These are phyloP conservation scores for Gorsachius goisagi DNA, from an alignment of 2,113 vertebrate species.

Conservation along the genomic window DNA sequence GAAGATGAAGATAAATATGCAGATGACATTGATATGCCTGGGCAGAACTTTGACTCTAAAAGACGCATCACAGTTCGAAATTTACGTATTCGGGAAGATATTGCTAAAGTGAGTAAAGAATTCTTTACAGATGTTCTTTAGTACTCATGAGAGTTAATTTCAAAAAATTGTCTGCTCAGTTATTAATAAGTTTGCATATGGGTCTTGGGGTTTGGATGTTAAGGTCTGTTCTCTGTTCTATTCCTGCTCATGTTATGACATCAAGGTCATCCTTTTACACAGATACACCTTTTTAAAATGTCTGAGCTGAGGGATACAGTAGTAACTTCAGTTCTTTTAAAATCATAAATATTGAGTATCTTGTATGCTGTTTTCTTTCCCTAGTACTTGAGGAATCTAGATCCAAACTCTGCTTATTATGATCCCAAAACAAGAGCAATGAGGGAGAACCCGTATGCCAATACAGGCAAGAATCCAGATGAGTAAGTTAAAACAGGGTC, in stretches of 20 bases:
- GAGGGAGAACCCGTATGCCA: conserved; percentile 96
- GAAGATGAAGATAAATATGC: conserved; percentile 99
- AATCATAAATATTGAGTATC: not conserved
- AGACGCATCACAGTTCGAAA: conserved; percentile 96
- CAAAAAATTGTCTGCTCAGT: accelerated
- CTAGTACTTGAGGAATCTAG: conserved; percentile 94
- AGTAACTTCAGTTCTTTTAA: not conserved
- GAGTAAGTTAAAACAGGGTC: conserved; percentile 81
- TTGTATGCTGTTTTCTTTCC: not conserved
- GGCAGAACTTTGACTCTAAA: conserved; percentile 99
- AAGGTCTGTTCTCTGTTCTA: not conserved
- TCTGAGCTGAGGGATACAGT: not conserved
- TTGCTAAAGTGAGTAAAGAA: conserved; percentile 86
- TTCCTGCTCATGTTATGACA: not conserved
- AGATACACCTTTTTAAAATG: not conserved
- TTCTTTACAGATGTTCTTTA: not conserved
- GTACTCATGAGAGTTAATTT: not conserved
- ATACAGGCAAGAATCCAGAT: conserved; percentile 93
- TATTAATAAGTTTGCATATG: not conserved
- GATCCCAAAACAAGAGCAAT: conserved; percentile 98
- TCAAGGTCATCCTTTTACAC: not conserved
- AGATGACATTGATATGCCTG: conserved; percentile 98
- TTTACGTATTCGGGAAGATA: conserved; percentile 95
- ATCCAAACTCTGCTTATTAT: conserved; percentile 98
- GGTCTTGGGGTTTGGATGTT: not conserved